These are phyloP conservation scores for Dexiosoma caninum DNA, from an alignment of 2,888 invertebrate genomes.

Conservation along the genomic window DNA sequence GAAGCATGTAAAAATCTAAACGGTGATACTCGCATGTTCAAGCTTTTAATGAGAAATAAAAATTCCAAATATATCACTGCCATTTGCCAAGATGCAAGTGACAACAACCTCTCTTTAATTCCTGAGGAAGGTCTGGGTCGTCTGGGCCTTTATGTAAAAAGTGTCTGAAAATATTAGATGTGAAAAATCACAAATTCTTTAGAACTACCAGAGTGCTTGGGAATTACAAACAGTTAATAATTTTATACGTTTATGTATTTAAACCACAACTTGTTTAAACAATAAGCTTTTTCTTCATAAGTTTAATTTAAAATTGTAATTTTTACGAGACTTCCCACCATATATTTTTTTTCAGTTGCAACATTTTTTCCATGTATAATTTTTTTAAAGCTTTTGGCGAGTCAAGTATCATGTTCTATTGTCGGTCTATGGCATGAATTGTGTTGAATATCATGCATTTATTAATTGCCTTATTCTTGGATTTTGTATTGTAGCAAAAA, in stretches of 20 bases:
- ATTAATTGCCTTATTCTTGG: slow-evolving; percentile 47
- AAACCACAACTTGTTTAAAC: neutral
- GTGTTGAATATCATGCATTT: slow-evolving; percentile 3
- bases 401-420: slow-evolving; percentile 12
- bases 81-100: too few species aligned
- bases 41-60: too few species aligned
- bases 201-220: too few species aligned
- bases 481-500: slow-evolving; percentile 24
- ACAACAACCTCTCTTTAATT: too few species aligned
- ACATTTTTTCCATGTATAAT: neutral
- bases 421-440: neutral
- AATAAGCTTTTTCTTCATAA: neutral
- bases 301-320: neutral
- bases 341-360: neutral
- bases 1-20: too few species aligned
- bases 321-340: slow-evolving; percentile 20
- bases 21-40: too few species aligned
- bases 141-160: too few species aligned
- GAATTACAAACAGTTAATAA: neutral
- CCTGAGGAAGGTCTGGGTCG: too few species aligned
- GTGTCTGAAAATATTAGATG: too few species aligned
- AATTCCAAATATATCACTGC: too few species aligned
- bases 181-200: too few species aligned
- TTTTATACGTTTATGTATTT: neutral
- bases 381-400: slow-evolving; percentile 28